Percentiles rank a stretch among this genome's conserved stretches.
Evolutionary conservation across 2,888 invertebrate species (phyloP).

Genomic region (Yponomeuta evonymella): DNA sequence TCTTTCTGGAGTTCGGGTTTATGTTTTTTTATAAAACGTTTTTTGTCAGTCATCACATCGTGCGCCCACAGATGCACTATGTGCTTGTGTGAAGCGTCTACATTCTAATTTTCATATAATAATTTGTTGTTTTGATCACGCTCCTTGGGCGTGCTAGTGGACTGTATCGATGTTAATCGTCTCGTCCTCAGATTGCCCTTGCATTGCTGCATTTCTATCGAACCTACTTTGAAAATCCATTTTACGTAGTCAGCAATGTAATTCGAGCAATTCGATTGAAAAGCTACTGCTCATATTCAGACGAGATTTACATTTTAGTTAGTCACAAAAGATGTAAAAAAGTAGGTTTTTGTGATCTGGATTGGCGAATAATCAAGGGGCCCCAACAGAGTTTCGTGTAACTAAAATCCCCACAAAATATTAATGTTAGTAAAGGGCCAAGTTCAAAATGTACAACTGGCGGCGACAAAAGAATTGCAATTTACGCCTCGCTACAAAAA

Average conservation of each 20-base stretch:
- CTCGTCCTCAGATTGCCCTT: neutral
- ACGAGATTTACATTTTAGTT: conserved; percentile 28
- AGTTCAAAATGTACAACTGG: no score
- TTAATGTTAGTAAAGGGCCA: no score
- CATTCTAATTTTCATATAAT: conserved; percentile 18
- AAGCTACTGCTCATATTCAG: no score
- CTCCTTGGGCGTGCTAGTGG: conserved; percentile 29
- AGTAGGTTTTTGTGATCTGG: conserved; percentile 46
- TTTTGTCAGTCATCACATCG: conserved; percentile 8
- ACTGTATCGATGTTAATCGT: neutral
- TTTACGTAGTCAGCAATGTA: neutral
- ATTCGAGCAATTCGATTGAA: neutral
- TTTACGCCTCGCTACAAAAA: no score
- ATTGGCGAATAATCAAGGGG: conserved; percentile 12
- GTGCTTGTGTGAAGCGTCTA: conserved; percentile 13
- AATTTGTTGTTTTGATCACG: conserved; percentile 31
- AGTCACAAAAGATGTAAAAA: conserved; percentile 29
- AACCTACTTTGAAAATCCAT: no score
- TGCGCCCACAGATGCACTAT: conserved; percentile 11
- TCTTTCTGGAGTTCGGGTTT: no score
- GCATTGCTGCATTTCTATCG: neutral
- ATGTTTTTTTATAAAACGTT: no score
- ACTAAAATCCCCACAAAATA: no score
- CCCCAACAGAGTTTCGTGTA: no score
- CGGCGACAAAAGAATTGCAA: no score